Conservation (phyloP, 2,888 invertebrate species). For the Gastrophysa polygoni region DNA sequence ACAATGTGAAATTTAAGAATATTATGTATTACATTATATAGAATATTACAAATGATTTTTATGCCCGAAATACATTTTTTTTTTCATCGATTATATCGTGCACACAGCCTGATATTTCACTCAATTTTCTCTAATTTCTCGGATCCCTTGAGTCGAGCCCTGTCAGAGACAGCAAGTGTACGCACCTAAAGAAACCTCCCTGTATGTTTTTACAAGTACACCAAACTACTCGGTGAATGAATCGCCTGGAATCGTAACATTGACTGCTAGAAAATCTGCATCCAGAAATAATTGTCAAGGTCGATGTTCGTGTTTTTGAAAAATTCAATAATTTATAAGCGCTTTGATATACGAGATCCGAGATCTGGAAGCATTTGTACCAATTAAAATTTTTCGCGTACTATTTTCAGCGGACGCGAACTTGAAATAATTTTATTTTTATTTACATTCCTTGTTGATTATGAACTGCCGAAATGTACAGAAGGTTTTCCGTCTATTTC, state of each 20-base stretch:
- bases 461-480: neutral
- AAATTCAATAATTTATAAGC: constrained; percentile 16
- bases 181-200: no score
- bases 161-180: no score
- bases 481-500: neutral
- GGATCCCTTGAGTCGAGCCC: no score
- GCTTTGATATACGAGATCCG: constrained; percentile 21
- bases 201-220: no score
- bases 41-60: no score
- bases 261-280: neutral
- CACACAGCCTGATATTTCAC: no score
- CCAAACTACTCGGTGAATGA: neutral
- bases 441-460: constrained; percentile 19
- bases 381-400: constrained; percentile 28
- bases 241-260: neutral
- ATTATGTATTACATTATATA: no score
- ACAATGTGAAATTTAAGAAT: no score
- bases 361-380: constrained; percentile 18
- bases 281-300: constrained; percentile 7
- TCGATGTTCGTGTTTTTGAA: constrained; percentile 12
- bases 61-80: no score
- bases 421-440: constrained; percentile 30
- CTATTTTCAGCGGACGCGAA: constrained; percentile 25
- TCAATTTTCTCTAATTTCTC: no score
- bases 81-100: no score